Base-by-base conservation (phyloP, 2,888 invertebrate species). In the Phyllotreta striolata region DNA sequence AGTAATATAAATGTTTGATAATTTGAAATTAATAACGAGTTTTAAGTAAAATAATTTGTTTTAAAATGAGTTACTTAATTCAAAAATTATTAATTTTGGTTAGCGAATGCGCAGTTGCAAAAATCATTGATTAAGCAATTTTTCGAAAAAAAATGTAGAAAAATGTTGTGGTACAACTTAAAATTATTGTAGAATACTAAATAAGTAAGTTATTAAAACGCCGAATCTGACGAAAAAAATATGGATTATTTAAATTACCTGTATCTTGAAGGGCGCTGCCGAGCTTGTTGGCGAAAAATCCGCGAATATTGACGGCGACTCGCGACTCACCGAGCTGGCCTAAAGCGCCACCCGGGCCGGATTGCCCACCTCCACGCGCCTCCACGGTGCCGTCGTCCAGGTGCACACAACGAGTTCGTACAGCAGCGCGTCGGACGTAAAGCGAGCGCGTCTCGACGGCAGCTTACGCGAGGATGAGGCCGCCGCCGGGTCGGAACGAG, bases 271-370 rank as follows among this genome's bases (percentile, higher is more conserved):
- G 85, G 80, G 88, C 84, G 79, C 87, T 86, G 81, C 87, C 84
- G 81, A 89, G 85, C 77, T 88, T 86, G 82, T 86, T 87, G 78
- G 87, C 84, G 74, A 91, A 86, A 84, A 87, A 90, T 76, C 90
- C 90, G 79, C 87, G 85, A 82, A 91, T 87, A 83, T 89, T 89
- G 83, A 85, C 87, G 80, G 91, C 90, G 78, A 90, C 89, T 76
- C 88, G 85, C 80, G 87, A 78, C 65, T 80, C 88, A 79, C 89
- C 86, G 81, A 88, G 88, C 74, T 89, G 86, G 83, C 89, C 86
- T 83, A 89, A 85, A 74, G 75, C 77, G 79, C 80, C 80, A 75
- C 78, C 77, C 77, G 80, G 80, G 75, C 77, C 79, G 73, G 77
- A 75, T 68, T 77, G 76, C 73, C 77, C 52, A 44, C 62, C 66